Conservation (phyloP, 92 coral and sea anemone species). For the Phymanthus crucifer region DNA sequence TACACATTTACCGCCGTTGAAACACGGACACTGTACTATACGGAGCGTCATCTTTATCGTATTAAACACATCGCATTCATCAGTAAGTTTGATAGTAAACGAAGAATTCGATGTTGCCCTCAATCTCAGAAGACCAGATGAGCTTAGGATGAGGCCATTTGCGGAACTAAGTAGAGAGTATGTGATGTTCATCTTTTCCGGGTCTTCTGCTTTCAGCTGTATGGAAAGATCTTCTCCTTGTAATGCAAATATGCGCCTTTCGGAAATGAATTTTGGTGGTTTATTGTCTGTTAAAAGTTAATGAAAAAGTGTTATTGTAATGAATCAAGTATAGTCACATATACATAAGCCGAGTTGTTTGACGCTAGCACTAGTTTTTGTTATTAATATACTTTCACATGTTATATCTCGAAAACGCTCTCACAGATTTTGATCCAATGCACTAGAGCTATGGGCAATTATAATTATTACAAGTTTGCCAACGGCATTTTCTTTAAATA, state of each 20-base stretch:
- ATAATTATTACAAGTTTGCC: too few relatives aligned
- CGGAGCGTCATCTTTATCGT: conserved; percentile 31
- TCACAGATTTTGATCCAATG: too few relatives aligned
- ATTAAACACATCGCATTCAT: conserved; percentile 43
- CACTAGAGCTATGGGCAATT: too few relatives aligned
- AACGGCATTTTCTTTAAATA: too few relatives aligned
- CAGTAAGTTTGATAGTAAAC: conserved; percentile 46
- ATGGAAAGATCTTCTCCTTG: conserved; percentile 34
- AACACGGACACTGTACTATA: conserved; percentile 38
- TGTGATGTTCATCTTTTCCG: conserved; percentile 42
- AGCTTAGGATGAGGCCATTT: conserved; percentile 11
- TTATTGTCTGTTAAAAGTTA: conserved; percentile 11
- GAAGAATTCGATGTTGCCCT: conserved; percentile 16
- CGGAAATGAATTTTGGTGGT: conserved; percentile 36
- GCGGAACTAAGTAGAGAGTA: conserved; percentile 28
- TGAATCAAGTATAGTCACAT: background rate
- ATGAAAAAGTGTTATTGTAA: background rate
- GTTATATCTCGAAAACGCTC: too few relatives aligned
- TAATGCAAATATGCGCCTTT: conserved; percentile 16
- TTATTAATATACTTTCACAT: too few relatives aligned
- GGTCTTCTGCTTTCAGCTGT: conserved; percentile 54
- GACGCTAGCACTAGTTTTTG: too few relatives aligned
- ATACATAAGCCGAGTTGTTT: too few relatives aligned
- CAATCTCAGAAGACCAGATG: conserved; percentile 49
- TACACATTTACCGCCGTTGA: conserved; percentile 26